phyloP scores from a whole-genome alignment of 2,888 invertebrate genomes.

The Teleiodes luculella region DNA sequence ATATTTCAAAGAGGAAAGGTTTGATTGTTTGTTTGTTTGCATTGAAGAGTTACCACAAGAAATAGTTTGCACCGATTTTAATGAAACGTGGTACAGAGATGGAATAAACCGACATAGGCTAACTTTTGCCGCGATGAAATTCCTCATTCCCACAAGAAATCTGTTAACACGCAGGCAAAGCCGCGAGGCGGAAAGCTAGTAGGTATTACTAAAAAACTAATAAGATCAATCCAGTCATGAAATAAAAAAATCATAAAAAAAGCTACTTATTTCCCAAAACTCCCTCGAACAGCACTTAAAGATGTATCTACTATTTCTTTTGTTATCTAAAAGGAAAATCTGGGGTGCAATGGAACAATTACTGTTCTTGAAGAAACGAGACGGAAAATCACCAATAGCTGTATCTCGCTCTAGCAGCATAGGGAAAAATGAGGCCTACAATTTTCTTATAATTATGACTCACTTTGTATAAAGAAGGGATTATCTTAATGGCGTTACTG shows the following conservation, averaged over 20 bases:
- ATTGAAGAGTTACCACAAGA: too few relatives aligned
- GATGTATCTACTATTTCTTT: not conserved
- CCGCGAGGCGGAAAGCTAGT: too few relatives aligned
- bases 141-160: too few relatives aligned
- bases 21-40: too few relatives aligned
- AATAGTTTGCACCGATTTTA: too few relatives aligned
- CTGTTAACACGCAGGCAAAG: too few relatives aligned
- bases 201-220: too few relatives aligned
- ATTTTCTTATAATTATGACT: conserved; percentile 10
- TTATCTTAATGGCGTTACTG: not conserved
- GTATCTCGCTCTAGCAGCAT: not conserved
- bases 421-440: conserved; percentile 1
- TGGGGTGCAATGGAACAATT: not conserved
- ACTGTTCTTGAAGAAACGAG: not conserved
- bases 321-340: not conserved
- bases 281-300: not conserved
- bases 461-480: conserved; percentile 12
- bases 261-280: not conserved
- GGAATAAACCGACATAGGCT: too few relatives aligned
- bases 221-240: too few relatives aligned
- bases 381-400: not conserved
- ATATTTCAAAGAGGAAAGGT: too few relatives aligned
- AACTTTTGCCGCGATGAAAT: too few relatives aligned
- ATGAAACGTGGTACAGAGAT: too few relatives aligned
- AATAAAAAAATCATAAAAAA: not conserved